Evolutionary conservation across 35 echinoderm and acorn worm genomes (phyloP), one percentile per base, ranked within the genome.

Genomic region (Ophioderma brevispina): DNA sequence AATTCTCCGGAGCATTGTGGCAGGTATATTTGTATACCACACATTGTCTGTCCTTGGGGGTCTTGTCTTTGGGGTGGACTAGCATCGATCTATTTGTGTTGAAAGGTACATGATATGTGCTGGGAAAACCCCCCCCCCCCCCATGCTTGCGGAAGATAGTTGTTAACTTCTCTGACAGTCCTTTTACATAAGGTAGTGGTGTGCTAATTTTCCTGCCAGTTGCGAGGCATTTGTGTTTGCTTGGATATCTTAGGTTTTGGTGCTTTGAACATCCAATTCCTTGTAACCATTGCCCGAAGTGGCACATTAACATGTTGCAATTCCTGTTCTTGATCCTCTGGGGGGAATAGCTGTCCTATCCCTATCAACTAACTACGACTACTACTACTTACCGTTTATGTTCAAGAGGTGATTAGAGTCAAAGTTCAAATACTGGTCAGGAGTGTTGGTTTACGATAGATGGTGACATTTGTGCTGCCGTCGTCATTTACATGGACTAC

Each of bases 321-420:
- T 49, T 92, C 87, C 38, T 41, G 35, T 34, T 49, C 31, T 75
- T 75, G 40, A 25, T 81, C 75, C 30, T 37, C 36, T 35, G 76
- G 83, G 78, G 36, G 76, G 86, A n/a, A 92, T 75, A 4, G 78
- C 21, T 81, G 78, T 85, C 11, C 78, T 40, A 64, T 78, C 84
- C 1, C 83, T 35, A 76, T 87, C 75, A 25, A 76, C 33, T 55
- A 92, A 40, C 13, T n/a, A n/a, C n/a, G n/a, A 76, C 87, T 31
- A 70, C 28, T 4, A 92, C 90, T 8, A 92, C 83, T 33, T 82
- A 87, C 76, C 83, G 23, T 50, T 92, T 92, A 64, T 92, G 90
- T 79, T 79, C 64, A 32, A 92, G 90, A 70, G 83, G 76, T 92
- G 90, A 34, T 92, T 70, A 30, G 59, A 70, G 59, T 70, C 59